Evolutionary conservation across 2,888 invertebrate genomes (phyloP).

Genomic region (Drosophila kuntzei): DNA sequence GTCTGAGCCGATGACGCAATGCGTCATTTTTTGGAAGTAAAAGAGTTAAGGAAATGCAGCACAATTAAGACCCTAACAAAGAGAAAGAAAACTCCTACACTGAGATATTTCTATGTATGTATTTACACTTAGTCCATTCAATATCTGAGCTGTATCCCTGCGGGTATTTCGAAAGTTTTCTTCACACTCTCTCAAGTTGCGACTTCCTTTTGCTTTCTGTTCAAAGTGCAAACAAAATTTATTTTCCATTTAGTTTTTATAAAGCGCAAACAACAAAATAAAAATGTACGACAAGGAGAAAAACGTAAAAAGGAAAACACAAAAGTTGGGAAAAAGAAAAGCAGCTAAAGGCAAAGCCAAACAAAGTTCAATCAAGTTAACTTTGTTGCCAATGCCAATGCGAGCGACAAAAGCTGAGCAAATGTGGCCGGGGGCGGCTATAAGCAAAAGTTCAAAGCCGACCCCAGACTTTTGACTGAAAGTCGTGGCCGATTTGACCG

Average conservation of each 20-base stretch:
- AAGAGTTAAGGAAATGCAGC: slow-evolving; percentile 64
- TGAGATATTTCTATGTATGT: neutral
- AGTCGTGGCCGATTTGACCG: slow-evolving; percentile 69
- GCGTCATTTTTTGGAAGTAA: slow-evolving; percentile 40
- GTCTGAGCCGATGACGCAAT: slow-evolving; percentile 64
- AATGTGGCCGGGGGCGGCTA: slow-evolving; percentile 30
- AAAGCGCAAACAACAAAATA: slow-evolving; percentile 66
- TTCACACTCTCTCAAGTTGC: slow-evolving; percentile 73
- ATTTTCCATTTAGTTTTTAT: slow-evolving; percentile 77
- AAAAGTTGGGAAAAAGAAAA: slow-evolving; percentile 60
- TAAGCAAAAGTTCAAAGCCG: slow-evolving; percentile 69
- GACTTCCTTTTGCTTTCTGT: slow-evolving; percentile 64
- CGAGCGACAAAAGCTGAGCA: slow-evolving; percentile 59
- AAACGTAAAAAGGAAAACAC: slow-evolving; percentile 15
- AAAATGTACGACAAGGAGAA: slow-evolving; percentile 21
- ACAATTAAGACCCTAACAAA: slow-evolving; percentile 51
- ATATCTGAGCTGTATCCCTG: slow-evolving; percentile 8
- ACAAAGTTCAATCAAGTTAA: slow-evolving; percentile 80
- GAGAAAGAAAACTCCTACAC: slow-evolving; percentile 4
- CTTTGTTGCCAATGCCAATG: slow-evolving; percentile 70
- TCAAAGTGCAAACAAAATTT: slow-evolving; percentile 78
- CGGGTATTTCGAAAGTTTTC: slow-evolving; percentile 53
- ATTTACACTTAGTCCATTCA: slow-evolving; percentile 14
- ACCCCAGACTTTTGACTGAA: slow-evolving; percentile 69
- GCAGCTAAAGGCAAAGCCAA: slow-evolving; percentile 74